Evolutionary conservation across 2,797 vertebrate species (phyloP).

Genomic region (Siniperca obscura): DNA sequence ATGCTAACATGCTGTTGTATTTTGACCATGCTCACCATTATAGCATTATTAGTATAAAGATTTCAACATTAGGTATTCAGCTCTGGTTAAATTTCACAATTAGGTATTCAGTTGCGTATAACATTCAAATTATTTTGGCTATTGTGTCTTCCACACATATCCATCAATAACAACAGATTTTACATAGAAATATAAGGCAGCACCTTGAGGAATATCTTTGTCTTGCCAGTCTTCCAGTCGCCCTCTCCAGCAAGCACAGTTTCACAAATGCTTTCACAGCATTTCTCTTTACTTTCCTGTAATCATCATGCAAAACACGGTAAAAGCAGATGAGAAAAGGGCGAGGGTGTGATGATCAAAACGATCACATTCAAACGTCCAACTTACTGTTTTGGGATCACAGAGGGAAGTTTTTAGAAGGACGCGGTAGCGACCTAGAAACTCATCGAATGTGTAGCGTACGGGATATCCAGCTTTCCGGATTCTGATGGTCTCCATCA

Average conservation of each 20-base stretch:
- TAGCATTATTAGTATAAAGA: background rate
- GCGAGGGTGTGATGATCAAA: background rate
- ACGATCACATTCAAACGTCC: background rate
- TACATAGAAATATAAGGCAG: background rate
- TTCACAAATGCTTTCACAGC: constrained; percentile 88
- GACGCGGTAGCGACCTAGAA: constrained; percentile 88
- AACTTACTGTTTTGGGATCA: constrained; percentile 80
- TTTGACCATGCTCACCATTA: background rate
- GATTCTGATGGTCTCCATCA: constrained; percentile 97
- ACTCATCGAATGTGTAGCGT: constrained; percentile 92
- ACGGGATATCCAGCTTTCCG: constrained; percentile 94
- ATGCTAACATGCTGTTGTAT: background rate
- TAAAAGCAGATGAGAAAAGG: background rate
- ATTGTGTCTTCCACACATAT: background rate
- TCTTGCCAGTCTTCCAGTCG: constrained; percentile 95
- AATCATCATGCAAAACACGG: background rate
- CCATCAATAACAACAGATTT: background rate
- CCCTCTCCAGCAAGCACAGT: constrained; percentile 81
- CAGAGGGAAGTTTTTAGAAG: constrained; percentile 85
- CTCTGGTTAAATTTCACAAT: background rate
- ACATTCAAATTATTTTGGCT: background rate
- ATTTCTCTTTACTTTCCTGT: constrained; percentile 84
- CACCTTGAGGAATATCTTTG: constrained; percentile 98
- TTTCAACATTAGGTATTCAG: background rate
- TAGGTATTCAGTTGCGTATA: background rate